phyloP scores from a whole-genome alignment of 2,797 vertebrate species.

The Danio jaintianensis region DNA sequence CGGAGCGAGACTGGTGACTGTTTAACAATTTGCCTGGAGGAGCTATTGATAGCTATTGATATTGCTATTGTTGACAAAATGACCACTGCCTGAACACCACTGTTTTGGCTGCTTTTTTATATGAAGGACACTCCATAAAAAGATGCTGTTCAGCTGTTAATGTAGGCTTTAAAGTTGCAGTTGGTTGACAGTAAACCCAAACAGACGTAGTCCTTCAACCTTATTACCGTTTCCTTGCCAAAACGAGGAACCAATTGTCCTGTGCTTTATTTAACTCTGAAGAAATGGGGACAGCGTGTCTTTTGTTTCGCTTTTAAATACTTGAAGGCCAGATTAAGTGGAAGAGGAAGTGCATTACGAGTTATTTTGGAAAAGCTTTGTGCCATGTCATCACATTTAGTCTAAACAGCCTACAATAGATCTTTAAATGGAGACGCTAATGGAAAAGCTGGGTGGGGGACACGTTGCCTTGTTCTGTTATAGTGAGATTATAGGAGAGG shows the following conservation, averaged over 20 bases:
- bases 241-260: slow-evolving; percentile 8
- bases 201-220: background rate
- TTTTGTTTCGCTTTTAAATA: slow-evolving; percentile 7
- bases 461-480: background rate
- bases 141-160: background rate
- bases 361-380: slow-evolving; percentile 15
- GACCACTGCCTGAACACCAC: too few relatives aligned
- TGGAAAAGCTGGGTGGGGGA: slow-evolving; percentile 37
- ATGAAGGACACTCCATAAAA: too few relatives aligned
- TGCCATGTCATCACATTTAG: slow-evolving; percentile 17
- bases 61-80: too few relatives aligned
- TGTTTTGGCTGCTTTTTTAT: too few relatives aligned
- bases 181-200: background rate
- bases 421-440: slow-evolving; percentile 33
- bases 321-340: slow-evolving; percentile 7
- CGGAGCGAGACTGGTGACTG: too few relatives aligned
- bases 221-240: background rate
- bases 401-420: background rate
- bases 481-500: slow-evolving; percentile 16
- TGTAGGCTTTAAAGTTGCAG: background rate
- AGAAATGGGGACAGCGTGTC: background rate
- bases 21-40: too few relatives aligned
- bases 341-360: background rate
- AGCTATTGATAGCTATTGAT: too few relatives aligned
- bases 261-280: slow-evolving; percentile 16